phyloP scores from a whole-genome alignment of 2,797 vertebrate genomes.

The Dipus sagitta region DNA sequence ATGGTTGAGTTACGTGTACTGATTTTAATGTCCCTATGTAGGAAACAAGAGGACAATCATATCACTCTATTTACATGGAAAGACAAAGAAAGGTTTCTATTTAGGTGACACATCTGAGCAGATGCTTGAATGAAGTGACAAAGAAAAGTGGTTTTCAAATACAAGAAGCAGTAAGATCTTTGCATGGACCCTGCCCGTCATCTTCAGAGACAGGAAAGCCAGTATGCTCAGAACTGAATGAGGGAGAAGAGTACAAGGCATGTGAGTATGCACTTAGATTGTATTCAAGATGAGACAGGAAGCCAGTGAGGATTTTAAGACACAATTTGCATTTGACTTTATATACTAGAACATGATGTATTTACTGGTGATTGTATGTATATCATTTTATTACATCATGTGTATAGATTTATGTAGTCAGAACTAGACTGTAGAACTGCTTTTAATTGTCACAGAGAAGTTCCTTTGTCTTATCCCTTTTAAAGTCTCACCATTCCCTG shows the following conservation, averaged over 20 bases:
- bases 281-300: slow-evolving; percentile 30
- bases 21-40: slow-evolving; percentile 7
- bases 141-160: slow-evolving; percentile 24
- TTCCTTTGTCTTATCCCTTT: not conserved
- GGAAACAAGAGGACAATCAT: not conserved
- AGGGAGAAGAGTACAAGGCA: not conserved
- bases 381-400: not conserved
- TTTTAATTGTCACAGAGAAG: not conserved
- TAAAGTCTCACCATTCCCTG: not conserved
- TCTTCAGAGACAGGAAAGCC: slow-evolving; percentile 1
- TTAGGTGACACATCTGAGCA: slow-evolving; percentile 39
- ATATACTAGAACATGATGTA: slow-evolving; percentile 37
- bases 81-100: not conserved
- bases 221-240: not conserved
- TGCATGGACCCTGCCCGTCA: not conserved
- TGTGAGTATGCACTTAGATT: not conserved
- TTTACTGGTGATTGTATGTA: not conserved
- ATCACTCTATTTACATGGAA: not conserved
- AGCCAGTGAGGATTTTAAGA: slow-evolving; percentile 49
- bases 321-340: not conserved
- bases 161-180: not conserved
- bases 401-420: slow-evolving; percentile 31
- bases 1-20: slow-evolving; percentile 41
- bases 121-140: slow-evolving; percentile 41
- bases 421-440: slow-evolving; percentile 20